phyloP scores from a whole-genome alignment of 1,140 invertebrate species.

The Drosophila lowei region DNA sequence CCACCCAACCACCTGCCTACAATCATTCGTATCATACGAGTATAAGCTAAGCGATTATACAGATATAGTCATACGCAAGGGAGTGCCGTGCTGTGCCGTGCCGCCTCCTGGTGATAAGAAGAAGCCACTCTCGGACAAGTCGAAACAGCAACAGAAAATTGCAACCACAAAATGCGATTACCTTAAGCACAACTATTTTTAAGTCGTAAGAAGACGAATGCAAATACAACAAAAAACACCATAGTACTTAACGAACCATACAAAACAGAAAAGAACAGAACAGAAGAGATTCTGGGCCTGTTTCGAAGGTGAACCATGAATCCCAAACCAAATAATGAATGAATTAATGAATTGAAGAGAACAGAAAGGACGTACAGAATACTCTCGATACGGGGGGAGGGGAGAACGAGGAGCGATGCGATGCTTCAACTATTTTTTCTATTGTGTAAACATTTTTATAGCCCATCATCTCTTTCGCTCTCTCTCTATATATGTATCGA shows the following conservation, averaged over 20 bases:
- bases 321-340: too few relatives aligned
- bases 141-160: conserved; percentile 15
- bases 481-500: conserved; percentile 18
- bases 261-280: not conserved
- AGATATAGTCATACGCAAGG: conserved; percentile 38
- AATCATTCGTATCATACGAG: conserved; percentile 76
- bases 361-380: not conserved
- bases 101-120: conserved; percentile 23
- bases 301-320: too few relatives aligned
- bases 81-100: not conserved
- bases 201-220: conserved; percentile 37
- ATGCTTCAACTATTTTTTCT: too few relatives aligned
- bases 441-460: too few relatives aligned
- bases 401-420: too few relatives aligned
- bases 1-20: conserved; percentile 81
- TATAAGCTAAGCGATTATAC: conserved; percentile 43
- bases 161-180: conserved; percentile 16
- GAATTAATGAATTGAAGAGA: not conserved
- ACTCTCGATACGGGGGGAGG: not conserved
- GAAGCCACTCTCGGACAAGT: conserved; percentile 46
- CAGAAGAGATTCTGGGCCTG: not conserved
- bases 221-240: conserved; percentile 7
- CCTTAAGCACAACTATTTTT: conserved; percentile 59
- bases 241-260: conserved; percentile 38
- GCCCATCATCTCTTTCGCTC: too few relatives aligned